Evolutionary conservation across 2,797 vertebrate species (phyloP).

Genomic region (Pseudochromis fuscus): DNA sequence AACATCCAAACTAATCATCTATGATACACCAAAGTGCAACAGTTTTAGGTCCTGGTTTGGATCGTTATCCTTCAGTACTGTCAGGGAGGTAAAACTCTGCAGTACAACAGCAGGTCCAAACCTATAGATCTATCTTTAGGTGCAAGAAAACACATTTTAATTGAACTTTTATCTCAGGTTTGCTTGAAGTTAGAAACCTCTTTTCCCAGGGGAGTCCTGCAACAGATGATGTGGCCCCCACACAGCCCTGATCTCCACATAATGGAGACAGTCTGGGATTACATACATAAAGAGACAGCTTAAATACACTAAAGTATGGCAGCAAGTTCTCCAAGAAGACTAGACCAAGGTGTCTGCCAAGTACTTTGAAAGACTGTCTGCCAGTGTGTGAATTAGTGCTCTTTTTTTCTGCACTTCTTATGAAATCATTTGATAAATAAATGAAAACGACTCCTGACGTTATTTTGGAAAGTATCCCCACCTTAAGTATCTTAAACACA

Average conservation of each 20-base stretch:
- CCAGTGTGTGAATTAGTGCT: background rate
- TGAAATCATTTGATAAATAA: background rate
- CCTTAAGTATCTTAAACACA: background rate
- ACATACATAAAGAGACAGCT: slow-evolving; percentile 2
- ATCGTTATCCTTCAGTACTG: no score
- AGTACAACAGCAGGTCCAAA: no score
- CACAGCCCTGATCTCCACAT: slow-evolving; percentile 17
- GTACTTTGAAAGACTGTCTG: background rate
- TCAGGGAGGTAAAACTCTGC: background rate
- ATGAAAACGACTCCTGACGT: background rate
- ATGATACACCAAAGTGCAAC: no score
- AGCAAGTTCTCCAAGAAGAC: background rate
- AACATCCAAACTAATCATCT: no score
- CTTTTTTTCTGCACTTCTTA: background rate
- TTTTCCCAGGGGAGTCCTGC: slow-evolving; percentile 2
- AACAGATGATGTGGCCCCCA: slow-evolving; percentile 8
- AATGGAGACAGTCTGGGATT: slow-evolving; percentile 12
- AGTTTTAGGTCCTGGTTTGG: no score
- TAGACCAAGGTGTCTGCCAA: background rate
- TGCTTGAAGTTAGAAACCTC: background rate
- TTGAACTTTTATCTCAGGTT: background rate
- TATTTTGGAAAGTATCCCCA: background rate
- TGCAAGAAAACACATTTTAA: slow-evolving; percentile 5
- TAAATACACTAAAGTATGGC: slow-evolving; percentile 6
- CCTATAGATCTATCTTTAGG: background rate